Conservation (phyloP, 2,888 invertebrate genomes). For the Serrognathus titanus region DNA sequence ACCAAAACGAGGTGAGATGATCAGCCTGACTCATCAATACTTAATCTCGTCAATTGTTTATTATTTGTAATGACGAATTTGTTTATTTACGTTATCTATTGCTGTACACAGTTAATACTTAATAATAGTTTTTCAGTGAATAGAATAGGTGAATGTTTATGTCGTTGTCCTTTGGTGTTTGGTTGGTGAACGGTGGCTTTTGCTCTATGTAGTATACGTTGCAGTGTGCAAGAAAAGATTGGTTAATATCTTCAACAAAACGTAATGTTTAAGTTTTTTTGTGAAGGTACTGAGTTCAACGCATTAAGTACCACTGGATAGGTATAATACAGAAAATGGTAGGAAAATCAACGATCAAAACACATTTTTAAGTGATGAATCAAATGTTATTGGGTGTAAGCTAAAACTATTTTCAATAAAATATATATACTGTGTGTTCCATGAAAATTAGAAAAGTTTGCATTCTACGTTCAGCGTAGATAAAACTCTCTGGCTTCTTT, state of each 20-base stretch:
- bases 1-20: slow-evolving; percentile 40
- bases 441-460: too few relatives aligned
- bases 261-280: neutral
- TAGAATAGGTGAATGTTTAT: slow-evolving; percentile 3
- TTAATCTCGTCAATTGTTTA: too few relatives aligned
- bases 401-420: too few relatives aligned
- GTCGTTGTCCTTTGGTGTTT: slow-evolving; percentile 20
- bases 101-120: neutral
- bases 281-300: neutral
- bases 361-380: too few relatives aligned
- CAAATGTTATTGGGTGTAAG: too few relatives aligned
- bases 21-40: neutral
- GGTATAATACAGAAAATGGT: too few relatives aligned
- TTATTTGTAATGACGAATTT: neutral
- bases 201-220: slow-evolving; percentile 16
- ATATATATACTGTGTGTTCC: too few relatives aligned
- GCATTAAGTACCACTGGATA: too few relatives aligned
- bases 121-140: neutral
- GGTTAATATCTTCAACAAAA: slow-evolving; percentile 3
- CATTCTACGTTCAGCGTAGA: too few relatives aligned
- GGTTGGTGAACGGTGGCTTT: slow-evolving; percentile 28
- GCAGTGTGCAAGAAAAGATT: slow-evolving; percentile 13
- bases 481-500: too few relatives aligned
- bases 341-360: too few relatives aligned
- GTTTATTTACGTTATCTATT: slow-evolving; percentile 1